A percentile compares a stretch with the other conserved stretches of the same genome.
These are phyloP conservation scores for Gopherus flavomarginatus DNA, from an alignment of 2,113 vertebrate genomes.

Conservation along the genomic window DNA sequence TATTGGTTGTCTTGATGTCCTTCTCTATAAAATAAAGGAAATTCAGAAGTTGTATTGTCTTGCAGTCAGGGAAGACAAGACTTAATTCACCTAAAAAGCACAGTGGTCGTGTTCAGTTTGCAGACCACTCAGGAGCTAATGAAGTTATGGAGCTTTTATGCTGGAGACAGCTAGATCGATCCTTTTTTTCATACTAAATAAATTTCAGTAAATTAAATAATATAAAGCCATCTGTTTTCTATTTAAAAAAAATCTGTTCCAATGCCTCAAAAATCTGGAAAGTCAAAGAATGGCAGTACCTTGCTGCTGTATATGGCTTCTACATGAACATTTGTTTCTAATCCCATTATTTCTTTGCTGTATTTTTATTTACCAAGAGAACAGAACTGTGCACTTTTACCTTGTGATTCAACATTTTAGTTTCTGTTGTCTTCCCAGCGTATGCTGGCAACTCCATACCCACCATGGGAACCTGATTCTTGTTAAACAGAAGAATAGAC, in stretches of 20 bases:
- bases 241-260: constrained; percentile 59
- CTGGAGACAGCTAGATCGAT: constrained; percentile 77
- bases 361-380: not conserved
- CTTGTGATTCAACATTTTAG: not conserved
- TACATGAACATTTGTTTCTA: constrained; percentile 7
- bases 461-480: not conserved
- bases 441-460: not conserved
- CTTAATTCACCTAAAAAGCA: constrained; percentile 75
- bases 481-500: not conserved
- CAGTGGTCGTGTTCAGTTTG: constrained; percentile 53
- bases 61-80: constrained; percentile 56
- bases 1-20: not conserved
- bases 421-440: not conserved
- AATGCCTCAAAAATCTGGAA: constrained; percentile 69
- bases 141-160: constrained; percentile 81
- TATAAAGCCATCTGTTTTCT: constrained; percentile 75
- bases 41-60: constrained; percentile 27
- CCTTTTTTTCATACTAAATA: constrained; percentile 74
- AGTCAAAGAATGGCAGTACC: constrained; percentile 54
- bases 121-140: constrained; percentile 75
- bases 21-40: constrained; percentile 6
- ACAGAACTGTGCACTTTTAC: not conserved
- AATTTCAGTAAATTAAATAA: constrained; percentile 77
- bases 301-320: constrained; percentile 33
- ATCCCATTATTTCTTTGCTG: not conserved